phyloP scores from a whole-genome alignment of 2,888 invertebrate genomes.

The Anthophora plumipes region DNA sequence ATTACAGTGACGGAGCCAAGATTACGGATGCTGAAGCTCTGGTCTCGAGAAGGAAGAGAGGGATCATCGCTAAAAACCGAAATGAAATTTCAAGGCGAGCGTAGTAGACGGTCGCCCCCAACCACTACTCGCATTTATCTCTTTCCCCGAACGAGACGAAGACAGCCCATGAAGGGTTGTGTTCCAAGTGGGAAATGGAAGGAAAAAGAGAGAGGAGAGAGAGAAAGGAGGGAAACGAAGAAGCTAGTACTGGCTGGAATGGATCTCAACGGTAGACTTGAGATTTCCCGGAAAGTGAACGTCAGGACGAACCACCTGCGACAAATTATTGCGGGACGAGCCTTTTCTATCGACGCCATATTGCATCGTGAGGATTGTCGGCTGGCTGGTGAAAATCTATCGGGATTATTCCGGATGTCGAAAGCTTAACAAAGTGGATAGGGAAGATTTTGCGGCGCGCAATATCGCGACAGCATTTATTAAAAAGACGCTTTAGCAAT shows the following conservation, averaged over 20 bases:
- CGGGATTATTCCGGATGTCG: constrained; percentile 37
- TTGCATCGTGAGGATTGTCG: constrained; percentile 45
- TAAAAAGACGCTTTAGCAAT: background rate
- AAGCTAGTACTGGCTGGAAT: constrained; percentile 36
- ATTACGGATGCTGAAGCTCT: constrained; percentile 27
- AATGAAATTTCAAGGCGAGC: constrained; percentile 54
- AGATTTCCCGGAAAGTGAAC: constrained; percentile 56
- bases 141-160: constrained; percentile 1
- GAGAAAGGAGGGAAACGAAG: constrained; percentile 56
- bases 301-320: constrained; percentile 50
- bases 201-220: background rate
- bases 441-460: constrained; percentile 22
- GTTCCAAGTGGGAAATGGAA: background rate
- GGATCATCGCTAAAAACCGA: constrained; percentile 49
- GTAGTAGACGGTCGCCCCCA: constrained; percentile 21
- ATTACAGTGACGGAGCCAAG: constrained; percentile 27
- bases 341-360: constrained; percentile 47
- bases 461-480: constrained; percentile 36
- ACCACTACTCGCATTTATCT: constrained; percentile 49
- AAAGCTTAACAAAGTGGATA: background rate
- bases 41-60: constrained; percentile 1
- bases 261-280: constrained; percentile 49
- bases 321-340: constrained; percentile 63
- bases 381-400: constrained; percentile 32
- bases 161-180: background rate